Base-by-base conservation (phyloP, 1,140 invertebrate genomes). In the Pogonomyrmex californicus region DNA sequence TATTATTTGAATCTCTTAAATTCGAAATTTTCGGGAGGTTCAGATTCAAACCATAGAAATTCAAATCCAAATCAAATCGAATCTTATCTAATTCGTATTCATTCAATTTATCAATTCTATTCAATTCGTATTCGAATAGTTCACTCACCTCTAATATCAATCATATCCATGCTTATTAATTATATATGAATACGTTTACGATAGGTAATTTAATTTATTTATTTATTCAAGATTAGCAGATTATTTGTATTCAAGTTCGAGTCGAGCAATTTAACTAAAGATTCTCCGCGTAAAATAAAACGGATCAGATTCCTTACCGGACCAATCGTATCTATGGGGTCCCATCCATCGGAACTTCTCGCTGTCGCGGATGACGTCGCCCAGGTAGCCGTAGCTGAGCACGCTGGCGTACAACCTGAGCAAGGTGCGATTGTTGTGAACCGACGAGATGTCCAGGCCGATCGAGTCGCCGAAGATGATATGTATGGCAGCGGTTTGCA, bases 311-410 rank as follows among this genome's bases (percentile, higher is more conserved):
- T 3, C n/a, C 91, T 92, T 92, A 97, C 97, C 97, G 68, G 97
- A 97, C 95, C 97, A 98, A 92, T 98, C 97, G 93, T 99, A 99
- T 87, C 98, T 95, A 85, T 96, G 96, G n/a, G 98, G 98, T 51
- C 98, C 98, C 97, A 99, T 97, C 97, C 98, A 99, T 12, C 98
- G 95, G 90, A 97, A 97, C 66, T 97, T 97, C 91, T 99, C 98
- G 92, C 98, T 98, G 87, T 98, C 97, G 77, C 96, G 96, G 1
- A 98, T 96, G 38, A 98, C 97, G 94, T 99, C 98, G 2, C 98
- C 98, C 88, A 99, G 96, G 93, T 98, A 99, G 12, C 98, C 98
- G 94, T 99, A 99, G 77, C 97, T 98, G 14, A 98, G 95, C 75
- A 98, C 97, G 86, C 98, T 98, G 10, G 98, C 97, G 91, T 97